Evolutionary conservation across 2,797 vertebrate genomes (phyloP).

Genomic region (Melopsittacus undulatus): DNA sequence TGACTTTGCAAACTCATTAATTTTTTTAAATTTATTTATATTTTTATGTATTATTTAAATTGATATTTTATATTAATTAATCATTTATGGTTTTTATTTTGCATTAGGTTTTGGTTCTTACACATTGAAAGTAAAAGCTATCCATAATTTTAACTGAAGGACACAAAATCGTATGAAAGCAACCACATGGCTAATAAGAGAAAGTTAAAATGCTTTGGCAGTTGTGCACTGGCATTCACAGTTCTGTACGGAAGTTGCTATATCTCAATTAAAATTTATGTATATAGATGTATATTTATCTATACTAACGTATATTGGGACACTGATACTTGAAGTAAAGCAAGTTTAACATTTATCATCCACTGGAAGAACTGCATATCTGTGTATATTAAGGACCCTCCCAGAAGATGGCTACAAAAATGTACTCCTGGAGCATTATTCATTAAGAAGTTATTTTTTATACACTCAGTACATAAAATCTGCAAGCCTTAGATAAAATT

Average conservation of each 20-base stretch:
- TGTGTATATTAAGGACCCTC: slow-evolving; percentile 21
- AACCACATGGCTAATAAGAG: background rate
- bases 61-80: background rate
- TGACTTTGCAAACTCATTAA: background rate
- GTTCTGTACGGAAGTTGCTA: background rate
- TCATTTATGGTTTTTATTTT: background rate
- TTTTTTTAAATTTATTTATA: background rate
- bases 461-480: slow-evolving; percentile 50
- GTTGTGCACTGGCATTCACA: background rate
- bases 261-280: background rate
- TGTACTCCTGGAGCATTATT: slow-evolving; percentile 48
- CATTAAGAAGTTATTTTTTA: slow-evolving; percentile 57
- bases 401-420: slow-evolving; percentile 54
- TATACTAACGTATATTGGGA: background rate
- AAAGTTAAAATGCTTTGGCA: background rate
- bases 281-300: background rate
- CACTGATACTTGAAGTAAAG: slow-evolving; percentile 8
- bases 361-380: slow-evolving; percentile 21
- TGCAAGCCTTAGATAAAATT: slow-evolving; percentile 72
- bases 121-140: background rate
- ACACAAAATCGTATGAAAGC: background rate
- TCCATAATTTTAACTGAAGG: background rate
- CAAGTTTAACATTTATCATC: slow-evolving; percentile 25
- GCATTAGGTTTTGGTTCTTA: background rate
- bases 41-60: background rate